These are phyloP conservation scores for Paramisgurnus dabryanus DNA, from an alignment of 2,113 vertebrate genomes.

Conservation along the genomic window DNA sequence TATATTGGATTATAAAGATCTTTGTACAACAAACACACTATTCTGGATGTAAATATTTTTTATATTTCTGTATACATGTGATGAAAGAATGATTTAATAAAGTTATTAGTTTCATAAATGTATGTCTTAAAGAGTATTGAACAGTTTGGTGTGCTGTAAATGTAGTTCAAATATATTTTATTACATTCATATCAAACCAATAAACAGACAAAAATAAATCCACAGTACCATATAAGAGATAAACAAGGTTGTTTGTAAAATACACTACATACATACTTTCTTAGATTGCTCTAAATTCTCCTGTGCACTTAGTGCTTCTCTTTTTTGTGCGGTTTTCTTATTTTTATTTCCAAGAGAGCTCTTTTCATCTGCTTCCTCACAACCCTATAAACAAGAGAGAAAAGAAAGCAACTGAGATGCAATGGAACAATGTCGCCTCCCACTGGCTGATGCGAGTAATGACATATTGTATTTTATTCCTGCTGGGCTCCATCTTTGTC, in stretches of 20 bases:
- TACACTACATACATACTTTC: constrained; percentile 59
- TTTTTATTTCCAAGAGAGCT: constrained; percentile 34
- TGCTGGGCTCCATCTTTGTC: too few species aligned
- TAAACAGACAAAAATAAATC: background rate
- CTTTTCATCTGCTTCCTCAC: constrained; percentile 55
- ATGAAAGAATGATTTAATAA: constrained; percentile 75
- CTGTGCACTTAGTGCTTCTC: constrained; percentile 52
- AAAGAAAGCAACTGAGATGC: background rate
- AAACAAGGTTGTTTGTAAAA: constrained; percentile 9
- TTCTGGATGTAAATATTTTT: constrained; percentile 81
- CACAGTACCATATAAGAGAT: background rate
- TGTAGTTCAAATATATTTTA: background rate
- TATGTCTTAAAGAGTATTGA: constrained; percentile 38
- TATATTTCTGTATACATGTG: constrained; percentile 70
- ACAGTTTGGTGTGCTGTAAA: background rate
- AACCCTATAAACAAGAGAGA: constrained; percentile 56
- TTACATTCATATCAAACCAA: background rate
- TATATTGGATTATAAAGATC: constrained; percentile 68
- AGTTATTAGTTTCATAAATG: constrained; percentile 68
- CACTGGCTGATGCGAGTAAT: constrained; percentile 37
- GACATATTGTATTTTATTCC: background rate
- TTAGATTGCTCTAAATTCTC: constrained; percentile 61
- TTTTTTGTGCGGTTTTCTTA: constrained; percentile 59
- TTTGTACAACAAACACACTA: constrained; percentile 70
- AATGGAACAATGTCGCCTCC: constrained; percentile 48